Evolutionary conservation across 2,113 vertebrate species (phyloP), one percentile per base, ranked within the genome.

Genomic region (Heloderma charlesbogerti): DNA sequence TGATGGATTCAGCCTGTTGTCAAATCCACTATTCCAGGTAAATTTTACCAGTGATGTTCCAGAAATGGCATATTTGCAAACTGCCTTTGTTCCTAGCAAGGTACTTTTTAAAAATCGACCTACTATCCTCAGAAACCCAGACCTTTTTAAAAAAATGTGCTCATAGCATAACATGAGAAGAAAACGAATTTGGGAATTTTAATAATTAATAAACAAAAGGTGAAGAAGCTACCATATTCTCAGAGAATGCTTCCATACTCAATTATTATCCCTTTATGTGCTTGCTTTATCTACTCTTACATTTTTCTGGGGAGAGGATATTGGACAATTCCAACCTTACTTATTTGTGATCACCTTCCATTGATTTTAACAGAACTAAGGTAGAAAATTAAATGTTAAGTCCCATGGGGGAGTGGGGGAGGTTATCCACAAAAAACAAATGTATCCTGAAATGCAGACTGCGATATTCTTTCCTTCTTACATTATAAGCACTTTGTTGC

Each of bases 21-120:
- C 97, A 16, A 96, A 97, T 57, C 96, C 96, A 0, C 96, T 98
- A 63, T 98, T 98, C 91, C 98, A 98, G 97, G 97, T 97, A 80
- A 72, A 54, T 77, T 69, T 13, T 60, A 51, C 10, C 5, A 0
- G 6, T 12, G 83, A 51, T 43, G 15, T 79, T 88, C 43, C 10
- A 71, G 40, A 45, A 67, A 13, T 67, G 63, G 10, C 29, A 71
- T 31, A 40, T 69, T 60, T 69, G 40, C 40, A 18, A 29, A 75
- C 40, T 25, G 40, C 1, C 27, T 87, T 31, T 4, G 9, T 48
- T 29, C 2, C 57, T 48, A 45, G 18, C 18, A 79, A 79, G 43
- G 10, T 40, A 29, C 25, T 63, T 51, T 60, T 60, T 7, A 20
- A 60, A 81, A 27, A 4, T 16, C 60, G 43, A 3, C 37, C 31